Conservation (phyloP, 2,888 invertebrate genomes). For the Pherbina coryleti region DNA sequence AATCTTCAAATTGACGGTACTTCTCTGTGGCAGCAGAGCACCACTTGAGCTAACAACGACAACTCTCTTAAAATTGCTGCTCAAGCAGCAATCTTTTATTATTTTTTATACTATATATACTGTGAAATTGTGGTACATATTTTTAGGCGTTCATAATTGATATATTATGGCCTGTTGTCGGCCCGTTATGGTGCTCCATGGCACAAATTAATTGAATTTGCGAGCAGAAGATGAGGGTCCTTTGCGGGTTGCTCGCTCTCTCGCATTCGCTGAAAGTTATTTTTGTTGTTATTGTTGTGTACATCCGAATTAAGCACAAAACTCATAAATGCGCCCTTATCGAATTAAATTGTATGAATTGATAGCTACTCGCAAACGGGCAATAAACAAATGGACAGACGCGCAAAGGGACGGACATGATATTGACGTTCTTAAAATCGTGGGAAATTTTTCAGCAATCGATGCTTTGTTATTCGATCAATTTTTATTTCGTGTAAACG, state of each 20-base stretch:
- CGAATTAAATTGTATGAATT: background rate
- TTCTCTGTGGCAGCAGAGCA: background rate
- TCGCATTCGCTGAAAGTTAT: background rate
- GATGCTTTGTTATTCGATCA: too few species aligned
- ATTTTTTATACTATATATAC: too few species aligned
- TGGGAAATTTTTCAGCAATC: too few species aligned
- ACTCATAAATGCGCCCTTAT: background rate
- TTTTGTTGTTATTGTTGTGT: conserved; percentile 9
- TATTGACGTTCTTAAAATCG: too few species aligned
- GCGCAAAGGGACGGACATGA: too few species aligned
- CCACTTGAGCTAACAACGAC: background rate
- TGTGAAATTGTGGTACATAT: too few species aligned
- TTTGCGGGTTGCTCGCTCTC: background rate
- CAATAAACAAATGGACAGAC: too few species aligned
- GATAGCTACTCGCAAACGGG: background rate
- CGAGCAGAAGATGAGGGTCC: conserved; percentile 1
- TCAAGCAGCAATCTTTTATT: too few species aligned
- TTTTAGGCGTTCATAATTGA: conserved; percentile 2
- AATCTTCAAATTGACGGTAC: background rate
- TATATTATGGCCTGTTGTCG: background rate
- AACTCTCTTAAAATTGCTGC: too few species aligned
- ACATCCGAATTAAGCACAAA: background rate
- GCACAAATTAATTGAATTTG: background rate
- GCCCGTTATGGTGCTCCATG: background rate
- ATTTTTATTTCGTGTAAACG: too few species aligned